Base-by-base conservation (phyloP, 2,888 invertebrate species). In the Aspidapion aeneum region DNA sequence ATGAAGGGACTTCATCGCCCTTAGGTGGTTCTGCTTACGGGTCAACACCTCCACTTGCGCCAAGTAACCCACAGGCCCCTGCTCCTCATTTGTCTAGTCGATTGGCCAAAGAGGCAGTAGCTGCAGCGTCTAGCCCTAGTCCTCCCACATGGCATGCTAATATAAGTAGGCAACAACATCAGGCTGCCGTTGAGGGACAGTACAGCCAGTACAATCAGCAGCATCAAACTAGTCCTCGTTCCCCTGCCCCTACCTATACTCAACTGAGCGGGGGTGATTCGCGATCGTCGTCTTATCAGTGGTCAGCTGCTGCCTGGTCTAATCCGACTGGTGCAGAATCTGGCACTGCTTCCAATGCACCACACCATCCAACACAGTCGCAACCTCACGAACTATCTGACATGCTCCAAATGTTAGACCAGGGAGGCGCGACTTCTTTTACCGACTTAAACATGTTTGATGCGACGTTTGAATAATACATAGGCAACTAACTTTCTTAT, bases 401-500 rank as follows among this genome's bases (percentile, higher is more conserved):
- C 75, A 94, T 96, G 94, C 83, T 96, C 73, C 94, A 95, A 81
- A 94, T 96, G 88, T 82, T 96, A 62, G 93, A 94, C 81, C 93
- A 93, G 78, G 88, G 66, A 18, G 64, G 66, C 9, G 86, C 91
- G 50, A 85, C 91, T 63, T 89, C 92, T 21, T 95, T 95, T 78
- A 94, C 94, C 78, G 95, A 95, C 80, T 85, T 95, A 74, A 89
- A 89, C 74, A 95, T 95, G 94, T 95, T 95, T 80, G 94, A 90
- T 78, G 89, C 93, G 72, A 87, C 85, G 72, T 90, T 90, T 75
- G 90, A 90, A 81, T 89, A 77, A 64, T 22, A 48, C n/a, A n/a
- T n/a, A n/a, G n/a, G n/a, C n/a, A n/a, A n/a, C n/a, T n/a, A n/a
- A n/a, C n/a, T n/a, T n/a, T n/a, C n/a, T n/a, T n/a, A n/a, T n/a